A percentile compares a stretch with the other conserved stretches of the same genome.
Evolutionary conservation across 1,140 invertebrate species (phyloP).

Genomic region (Aphelinus atriplicis): DNA sequence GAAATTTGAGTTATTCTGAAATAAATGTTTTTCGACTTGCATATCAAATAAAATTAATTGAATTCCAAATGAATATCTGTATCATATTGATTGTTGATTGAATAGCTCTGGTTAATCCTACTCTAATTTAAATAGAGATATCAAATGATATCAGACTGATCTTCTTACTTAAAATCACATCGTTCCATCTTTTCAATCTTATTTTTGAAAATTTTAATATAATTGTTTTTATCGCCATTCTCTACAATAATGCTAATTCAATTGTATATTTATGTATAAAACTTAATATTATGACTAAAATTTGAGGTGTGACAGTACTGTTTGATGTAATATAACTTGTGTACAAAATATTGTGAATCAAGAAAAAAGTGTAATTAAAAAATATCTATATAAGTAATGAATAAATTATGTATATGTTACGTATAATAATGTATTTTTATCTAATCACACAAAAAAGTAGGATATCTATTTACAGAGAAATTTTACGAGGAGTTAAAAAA

Average conservation of each 20-base stretch:
- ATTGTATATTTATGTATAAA: neutral
- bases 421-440: conserved; percentile 14
- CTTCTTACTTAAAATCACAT: conserved; percentile 19
- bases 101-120: conserved; percentile 1
- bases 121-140: neutral
- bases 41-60: neutral
- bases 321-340: conserved; percentile 22
- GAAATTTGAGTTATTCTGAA: too few species aligned
- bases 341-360: conserved; percentile 22
- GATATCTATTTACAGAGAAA: neutral
- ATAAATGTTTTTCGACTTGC: too few species aligned
- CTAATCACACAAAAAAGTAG: neutral
- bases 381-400: conserved; percentile 5
- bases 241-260: neutral
- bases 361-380: conserved; percentile 22
- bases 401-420: conserved; percentile 30
- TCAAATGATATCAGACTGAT: conserved; percentile 23
- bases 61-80: neutral
- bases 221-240: neutral
- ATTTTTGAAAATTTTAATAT: conserved; percentile 18
- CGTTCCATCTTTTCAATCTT: conserved; percentile 1
- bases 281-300: neutral
- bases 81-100: neutral
- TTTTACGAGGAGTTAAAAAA: neutral
- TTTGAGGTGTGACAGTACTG: conserved; percentile 7